Percentiles rank a stretch among this genome's conserved stretches.
Evolutionary conservation across 2,113 vertebrate species (phyloP).

Genomic region (Rostratula benghalensis): DNA sequence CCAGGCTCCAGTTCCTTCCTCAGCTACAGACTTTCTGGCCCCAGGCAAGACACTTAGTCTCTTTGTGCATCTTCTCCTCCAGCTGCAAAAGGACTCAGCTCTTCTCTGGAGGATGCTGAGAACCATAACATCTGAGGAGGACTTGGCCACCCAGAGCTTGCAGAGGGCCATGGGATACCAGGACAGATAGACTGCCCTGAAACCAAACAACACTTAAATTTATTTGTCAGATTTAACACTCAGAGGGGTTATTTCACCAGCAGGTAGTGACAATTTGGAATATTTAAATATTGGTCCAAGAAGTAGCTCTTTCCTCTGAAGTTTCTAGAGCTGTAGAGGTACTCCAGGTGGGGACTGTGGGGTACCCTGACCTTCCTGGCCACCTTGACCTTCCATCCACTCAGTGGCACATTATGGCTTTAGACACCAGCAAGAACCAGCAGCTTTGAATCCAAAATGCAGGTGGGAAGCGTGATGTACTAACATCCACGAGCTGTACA

Average conservation of each 20-base stretch:
- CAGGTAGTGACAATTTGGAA: not conserved
- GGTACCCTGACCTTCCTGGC: not conserved
- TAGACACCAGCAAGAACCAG: not conserved
- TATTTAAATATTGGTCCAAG: not conserved
- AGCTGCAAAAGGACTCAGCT: not conserved
- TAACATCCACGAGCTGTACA: not conserved
- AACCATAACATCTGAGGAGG: not conserved
- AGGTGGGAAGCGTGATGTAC: not conserved
- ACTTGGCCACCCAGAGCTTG: not conserved
- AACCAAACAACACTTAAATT: not conserved
- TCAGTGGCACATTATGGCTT: fast-evolving
- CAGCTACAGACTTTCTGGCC: not conserved
- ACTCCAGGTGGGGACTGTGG: not conserved
- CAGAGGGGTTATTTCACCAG: not conserved
- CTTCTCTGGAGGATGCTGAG: not conserved
- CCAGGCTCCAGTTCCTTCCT: not conserved
- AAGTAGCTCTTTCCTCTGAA: not conserved
- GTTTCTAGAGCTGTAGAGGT: not conserved
- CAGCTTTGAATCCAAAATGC: not conserved
- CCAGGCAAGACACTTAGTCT: not conserved
- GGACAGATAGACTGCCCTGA: not conserved
- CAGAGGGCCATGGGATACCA: not conserved
- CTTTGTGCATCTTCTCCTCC: not conserved
- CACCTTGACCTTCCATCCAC: not conserved
- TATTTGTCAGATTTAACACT: not conserved